Percentiles rank a stretch among this genome's conserved stretches.
These are phyloP conservation scores for Peromyscus melanophrys DNA, from an alignment of 2,797 vertebrate species.

Conservation along the genomic window DNA sequence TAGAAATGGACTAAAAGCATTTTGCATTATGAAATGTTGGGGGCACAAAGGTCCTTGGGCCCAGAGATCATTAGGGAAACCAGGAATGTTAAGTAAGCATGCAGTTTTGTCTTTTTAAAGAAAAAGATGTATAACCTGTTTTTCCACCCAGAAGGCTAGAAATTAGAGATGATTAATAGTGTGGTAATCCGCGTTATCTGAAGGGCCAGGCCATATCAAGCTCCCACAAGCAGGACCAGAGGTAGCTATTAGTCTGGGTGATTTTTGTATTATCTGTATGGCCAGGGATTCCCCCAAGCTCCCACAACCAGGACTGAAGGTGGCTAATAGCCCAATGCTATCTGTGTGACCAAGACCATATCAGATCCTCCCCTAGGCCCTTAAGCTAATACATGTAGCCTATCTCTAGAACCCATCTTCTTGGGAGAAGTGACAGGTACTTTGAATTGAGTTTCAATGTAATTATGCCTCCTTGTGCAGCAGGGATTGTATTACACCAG, in stretches of 20 bases:
- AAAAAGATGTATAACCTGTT: neutral
- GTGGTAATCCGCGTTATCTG: neutral
- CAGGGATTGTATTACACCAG: neutral
- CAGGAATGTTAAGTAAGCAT: neutral
- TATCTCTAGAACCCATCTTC: neutral
- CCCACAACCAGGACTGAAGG: neutral
- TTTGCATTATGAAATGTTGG: neutral
- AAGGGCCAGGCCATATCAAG: neutral
- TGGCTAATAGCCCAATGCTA: neutral
- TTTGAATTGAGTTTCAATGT: neutral
- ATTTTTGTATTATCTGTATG: neutral
- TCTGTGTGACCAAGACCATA: neutral
- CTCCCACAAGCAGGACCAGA: neutral
- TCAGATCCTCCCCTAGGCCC: neutral
- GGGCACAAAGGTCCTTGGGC: neutral
- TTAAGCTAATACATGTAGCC: neutral
- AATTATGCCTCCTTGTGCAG: neutral
- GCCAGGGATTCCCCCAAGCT: neutral
- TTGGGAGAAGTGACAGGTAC: neutral
- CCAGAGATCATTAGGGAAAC: neutral
- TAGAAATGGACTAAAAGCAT: neutral
- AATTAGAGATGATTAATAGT: neutral
- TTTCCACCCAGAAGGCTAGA: neutral
- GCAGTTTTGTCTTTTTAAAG: neutral
- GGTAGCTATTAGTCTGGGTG: neutral